Base-by-base conservation (phyloP, 2,888 invertebrate genomes). In the Alentia gelatinosa region DNA sequence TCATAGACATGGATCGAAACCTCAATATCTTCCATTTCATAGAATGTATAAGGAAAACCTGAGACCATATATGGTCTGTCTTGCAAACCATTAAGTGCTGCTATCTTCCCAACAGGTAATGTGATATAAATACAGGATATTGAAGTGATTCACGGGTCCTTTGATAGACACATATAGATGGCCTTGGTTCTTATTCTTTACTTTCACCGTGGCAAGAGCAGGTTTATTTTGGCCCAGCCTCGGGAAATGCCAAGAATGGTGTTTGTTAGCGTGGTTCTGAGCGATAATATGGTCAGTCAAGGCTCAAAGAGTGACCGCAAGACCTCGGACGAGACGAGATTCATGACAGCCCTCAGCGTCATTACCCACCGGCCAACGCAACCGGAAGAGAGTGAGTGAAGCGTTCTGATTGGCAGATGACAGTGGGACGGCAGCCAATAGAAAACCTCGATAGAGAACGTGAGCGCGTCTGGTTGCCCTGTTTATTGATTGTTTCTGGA, bases 361-460 rank as follows among this genome's bases (percentile, higher is more conserved):
- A 79, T 79, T 79, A 79, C 79, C 79, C 79, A n/a, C n/a, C 37
- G 39, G 79, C 79, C 79, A 79, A 79, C 37, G 79, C 37, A 79
- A 79, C 79, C 79, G 79, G 79, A 79, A 79, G 39, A 26, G 79
- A 39, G 79, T 79, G 79, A 79, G 79, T 79, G 79, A 86, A 42
- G 86, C 86, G 86, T 50, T 86, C 42, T 86, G 86, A 86, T 86
- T 86, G 86, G 86, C 86, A 47, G 86, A 47, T 86, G 86, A 86
- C 86, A 47, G 86, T 42, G 42, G 86, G 86, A 9, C 30, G 42
- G 86, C 86, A 47, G 86, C 86, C 86, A 86, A 86, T 86, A 86
- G 86, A 50, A 86, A 86, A 35, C 47, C 47, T 4, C 30, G 47
- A 50, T 86, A 50, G 42, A 35, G 33, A 50, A 42, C 9, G 47